These are phyloP conservation scores for Scaptomyza polygonia DNA, from an alignment of 2,888 invertebrate species.

Conservation along the genomic window DNA sequence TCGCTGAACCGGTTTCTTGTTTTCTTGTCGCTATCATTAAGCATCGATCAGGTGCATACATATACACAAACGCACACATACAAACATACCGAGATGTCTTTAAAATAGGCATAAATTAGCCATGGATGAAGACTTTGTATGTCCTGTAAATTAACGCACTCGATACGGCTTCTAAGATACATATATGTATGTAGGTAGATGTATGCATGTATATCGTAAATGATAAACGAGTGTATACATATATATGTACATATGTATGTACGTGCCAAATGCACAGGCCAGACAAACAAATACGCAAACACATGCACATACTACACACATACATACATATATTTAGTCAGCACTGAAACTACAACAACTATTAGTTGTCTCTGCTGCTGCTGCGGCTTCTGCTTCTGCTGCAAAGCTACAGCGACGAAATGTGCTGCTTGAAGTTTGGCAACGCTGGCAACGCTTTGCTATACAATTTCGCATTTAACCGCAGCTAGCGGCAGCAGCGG, in stretches of 20 bases:
- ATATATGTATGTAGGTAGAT: neutral
- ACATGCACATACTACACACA: neutral
- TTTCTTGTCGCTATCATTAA: conserved; percentile 48
- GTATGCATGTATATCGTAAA: no score
- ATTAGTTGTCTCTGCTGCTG: conserved; percentile 39
- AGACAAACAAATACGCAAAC: conserved; percentile 18
- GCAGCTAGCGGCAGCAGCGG: conserved; percentile 28
- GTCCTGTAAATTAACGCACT: conserved; percentile 69
- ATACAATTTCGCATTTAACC: conserved; percentile 44
- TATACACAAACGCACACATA: conserved; percentile 1
- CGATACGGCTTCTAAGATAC: conserved; percentile 63
- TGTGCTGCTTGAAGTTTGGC: conserved; percentile 61
- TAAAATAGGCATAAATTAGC: conserved; percentile 51
- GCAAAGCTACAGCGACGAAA: conserved; percentile 63
- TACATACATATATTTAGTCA: conserved; percentile 7
- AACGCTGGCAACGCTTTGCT: conserved; percentile 49
- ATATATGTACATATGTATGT: no score
- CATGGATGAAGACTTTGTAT: conserved; percentile 29
- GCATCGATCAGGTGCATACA: conserved; percentile 53
- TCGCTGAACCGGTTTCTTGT: conserved; percentile 46
- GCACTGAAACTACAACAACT: conserved; percentile 19
- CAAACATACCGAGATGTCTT: conserved; percentile 33
- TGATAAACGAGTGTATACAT: conserved; percentile 5
- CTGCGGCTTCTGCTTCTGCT: conserved; percentile 36
- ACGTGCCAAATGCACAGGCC: conserved; percentile 4